These are phyloP conservation scores for Thymallus thymallus DNA, from an alignment of 2,113 vertebrate species.

Conservation along the genomic window DNA sequence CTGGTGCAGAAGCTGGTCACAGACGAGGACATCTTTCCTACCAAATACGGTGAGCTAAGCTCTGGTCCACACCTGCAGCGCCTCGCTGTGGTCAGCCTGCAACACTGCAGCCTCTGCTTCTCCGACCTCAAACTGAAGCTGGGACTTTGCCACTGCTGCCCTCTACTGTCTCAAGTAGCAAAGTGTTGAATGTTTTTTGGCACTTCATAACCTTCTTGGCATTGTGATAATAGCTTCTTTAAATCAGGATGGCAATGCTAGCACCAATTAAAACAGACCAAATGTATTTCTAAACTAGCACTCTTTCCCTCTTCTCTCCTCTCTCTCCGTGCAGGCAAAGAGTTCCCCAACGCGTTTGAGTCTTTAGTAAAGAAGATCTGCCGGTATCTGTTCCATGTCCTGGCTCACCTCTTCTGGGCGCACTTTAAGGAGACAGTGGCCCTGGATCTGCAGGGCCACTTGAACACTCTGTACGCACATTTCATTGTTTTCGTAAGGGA, in stretches of 20 bases:
- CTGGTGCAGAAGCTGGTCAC: slow-evolving; percentile 97
- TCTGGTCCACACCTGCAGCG: not conserved
- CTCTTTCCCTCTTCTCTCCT: slow-evolving; percentile 34
- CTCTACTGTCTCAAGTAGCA: not conserved
- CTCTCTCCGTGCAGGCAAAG: slow-evolving; percentile 79
- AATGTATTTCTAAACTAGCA: not conserved
- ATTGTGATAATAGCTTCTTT: slow-evolving; percentile 21
- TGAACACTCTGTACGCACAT: slow-evolving; percentile 96
- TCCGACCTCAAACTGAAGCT: slow-evolving; percentile 22
- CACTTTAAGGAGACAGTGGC: slow-evolving; percentile 98
- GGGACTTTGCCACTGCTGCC: not conserved
- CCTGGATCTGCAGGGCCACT: slow-evolving; percentile 95
- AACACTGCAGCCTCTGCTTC: slow-evolving; percentile 42
- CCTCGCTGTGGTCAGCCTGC: slow-evolving; percentile 3
- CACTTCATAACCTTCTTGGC: slow-evolving; percentile 24
- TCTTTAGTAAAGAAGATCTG: slow-evolving; percentile 97
- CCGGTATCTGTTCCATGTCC: slow-evolving; percentile 93
- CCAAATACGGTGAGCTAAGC: slow-evolving; percentile 87
- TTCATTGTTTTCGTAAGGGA: slow-evolving; percentile 98
- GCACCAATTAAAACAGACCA: slow-evolving; percentile 11
- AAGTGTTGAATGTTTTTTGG: slow-evolving; percentile 12
- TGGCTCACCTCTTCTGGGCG: slow-evolving; percentile 98
- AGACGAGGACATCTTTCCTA: slow-evolving; percentile 96
- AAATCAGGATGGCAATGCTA: slow-evolving; percentile 50
- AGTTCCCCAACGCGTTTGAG: slow-evolving; percentile 96